Evolutionary conservation across 2,888 invertebrate species (phyloP).

Genomic region (Steinernema hermaphroditum): DNA sequence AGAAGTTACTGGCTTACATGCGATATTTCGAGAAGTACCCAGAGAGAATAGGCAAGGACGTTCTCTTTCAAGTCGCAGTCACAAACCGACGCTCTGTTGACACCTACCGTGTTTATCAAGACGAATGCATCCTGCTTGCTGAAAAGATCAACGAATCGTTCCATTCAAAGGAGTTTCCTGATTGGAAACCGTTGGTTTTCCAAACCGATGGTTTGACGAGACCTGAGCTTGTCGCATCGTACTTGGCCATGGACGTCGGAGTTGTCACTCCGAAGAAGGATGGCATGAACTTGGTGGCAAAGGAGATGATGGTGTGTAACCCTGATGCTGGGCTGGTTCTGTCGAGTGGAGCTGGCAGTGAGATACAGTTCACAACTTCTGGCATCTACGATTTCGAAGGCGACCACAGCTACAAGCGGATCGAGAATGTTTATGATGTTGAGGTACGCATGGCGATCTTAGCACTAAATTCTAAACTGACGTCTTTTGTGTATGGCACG

Average conservation of each 20-base stretch:
- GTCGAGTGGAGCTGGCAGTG: constrained; percentile 65
- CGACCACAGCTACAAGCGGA: constrained; percentile 61
- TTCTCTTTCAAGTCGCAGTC: constrained; percentile 65
- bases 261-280: constrained; percentile 66
- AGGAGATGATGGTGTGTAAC: constrained; percentile 66
- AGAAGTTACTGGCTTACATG: constrained; percentile 62
- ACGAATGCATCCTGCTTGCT: constrained; percentile 62
- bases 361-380: constrained; percentile 64
- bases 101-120: constrained; percentile 66
- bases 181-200: constrained; percentile 65
- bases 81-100: constrained; percentile 66
- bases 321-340: constrained; percentile 62
- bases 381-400: constrained; percentile 63
- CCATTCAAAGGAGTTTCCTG: constrained; percentile 44
- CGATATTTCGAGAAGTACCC: constrained; percentile 64
- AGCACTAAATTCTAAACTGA: too few relatives aligned
- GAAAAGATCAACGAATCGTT: constrained; percentile 58
- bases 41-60: constrained; percentile 65
- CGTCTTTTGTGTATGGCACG: too few relatives aligned
- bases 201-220: constrained; percentile 64
- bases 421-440: constrained; percentile 58
- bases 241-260: constrained; percentile 67
- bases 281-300: constrained; percentile 66
- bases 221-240: constrained; percentile 62
- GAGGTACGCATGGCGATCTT: too few relatives aligned